Evolutionary conservation across 2,113 vertebrate species (phyloP).

Genomic region (Irena cyanogastra): DNA sequence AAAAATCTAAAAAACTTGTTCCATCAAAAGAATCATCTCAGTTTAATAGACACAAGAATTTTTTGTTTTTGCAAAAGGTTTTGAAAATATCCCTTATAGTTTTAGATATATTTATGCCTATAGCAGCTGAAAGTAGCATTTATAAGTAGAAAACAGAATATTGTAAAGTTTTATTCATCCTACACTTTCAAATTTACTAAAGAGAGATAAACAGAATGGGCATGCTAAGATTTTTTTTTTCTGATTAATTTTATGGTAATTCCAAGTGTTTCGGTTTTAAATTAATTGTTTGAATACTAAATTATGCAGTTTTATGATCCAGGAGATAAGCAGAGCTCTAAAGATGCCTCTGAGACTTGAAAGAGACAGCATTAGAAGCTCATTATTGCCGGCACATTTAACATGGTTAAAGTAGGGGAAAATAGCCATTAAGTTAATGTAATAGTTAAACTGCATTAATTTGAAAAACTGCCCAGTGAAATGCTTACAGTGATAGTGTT

Average conservation of each 20-base stretch:
- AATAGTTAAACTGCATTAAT: slow-evolving; percentile 82
- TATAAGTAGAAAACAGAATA: neutral
- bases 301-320: slow-evolving; percentile 84
- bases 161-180: slow-evolving; percentile 25
- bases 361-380: slow-evolving; percentile 78
- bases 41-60: neutral
- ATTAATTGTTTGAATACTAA: slow-evolving; percentile 83
- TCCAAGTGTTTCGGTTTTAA: slow-evolving; percentile 72
- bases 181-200: slow-evolving; percentile 47
- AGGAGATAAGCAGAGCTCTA: slow-evolving; percentile 77
- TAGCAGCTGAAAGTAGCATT: neutral
- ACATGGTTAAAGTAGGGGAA: slow-evolving; percentile 80
- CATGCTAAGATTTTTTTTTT: slow-evolving; percentile 55
- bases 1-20: slow-evolving; percentile 1
- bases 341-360: slow-evolving; percentile 80
- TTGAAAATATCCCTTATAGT: neutral
- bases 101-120: neutral
- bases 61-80: neutral
- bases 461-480: slow-evolving; percentile 72
- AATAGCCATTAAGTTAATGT: slow-evolving; percentile 83
- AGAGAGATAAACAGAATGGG: slow-evolving; percentile 38
- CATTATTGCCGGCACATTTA: slow-evolving; percentile 82
- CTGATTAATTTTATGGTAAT: slow-evolving; percentile 74
- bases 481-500: slow-evolving; percentile 30
- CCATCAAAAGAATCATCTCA: neutral